Evolutionary conservation across 2,888 invertebrate genomes (phyloP), one percentile per base, ranked within the genome.

Genomic region (Epistrophella euchroma): DNA sequence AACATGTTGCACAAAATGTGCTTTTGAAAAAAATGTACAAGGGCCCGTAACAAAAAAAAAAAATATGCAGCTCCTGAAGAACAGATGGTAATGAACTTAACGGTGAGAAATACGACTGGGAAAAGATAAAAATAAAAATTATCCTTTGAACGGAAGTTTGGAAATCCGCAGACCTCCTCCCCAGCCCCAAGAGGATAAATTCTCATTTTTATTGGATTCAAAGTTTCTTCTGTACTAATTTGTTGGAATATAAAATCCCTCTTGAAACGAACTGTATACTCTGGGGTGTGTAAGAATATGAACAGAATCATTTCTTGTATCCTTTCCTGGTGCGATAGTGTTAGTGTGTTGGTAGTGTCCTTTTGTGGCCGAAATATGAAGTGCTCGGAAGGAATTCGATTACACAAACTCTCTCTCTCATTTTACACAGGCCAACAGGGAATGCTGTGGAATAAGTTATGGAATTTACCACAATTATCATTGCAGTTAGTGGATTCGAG

Each of bases 401-500:
- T 71, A 71, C 56, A 25, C 17, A 58, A 71, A 56, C 37, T 55
- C 32, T 68, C 68, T 68, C 68, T 56, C 45, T 10, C 56, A 71
- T 43, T 71, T 32, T 32, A 17, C 32, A 25, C 40, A 58, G 10
- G 5, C 43, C 55, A 56, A 71, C 56, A 7, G 43, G 43, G 71
- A 71, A 40, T 56, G 56, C 43, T 37, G 3, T 32, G 37, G 32
- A 37, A 70, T 68, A 71, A 74, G 77, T 77, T 77, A 60, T 62
- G 62, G 62, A 64, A 78, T 76, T 76, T 68, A 13, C 56, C 47
- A 56, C 76, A 76, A 78, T 72, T 78, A 78, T 78, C 72, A 64
- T 64, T 72, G 62, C 52, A 77, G 55, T 45, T 55, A 72, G 68
- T 52, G 52, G 52, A 68, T 50, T 68, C 68, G 35, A 71, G 45